A percentile compares a stretch with the other conserved stretches of the same genome.
phyloP scores from a whole-genome alignment of 2,113 vertebrate species.

The Hemiscyllium ocellatum region DNA sequence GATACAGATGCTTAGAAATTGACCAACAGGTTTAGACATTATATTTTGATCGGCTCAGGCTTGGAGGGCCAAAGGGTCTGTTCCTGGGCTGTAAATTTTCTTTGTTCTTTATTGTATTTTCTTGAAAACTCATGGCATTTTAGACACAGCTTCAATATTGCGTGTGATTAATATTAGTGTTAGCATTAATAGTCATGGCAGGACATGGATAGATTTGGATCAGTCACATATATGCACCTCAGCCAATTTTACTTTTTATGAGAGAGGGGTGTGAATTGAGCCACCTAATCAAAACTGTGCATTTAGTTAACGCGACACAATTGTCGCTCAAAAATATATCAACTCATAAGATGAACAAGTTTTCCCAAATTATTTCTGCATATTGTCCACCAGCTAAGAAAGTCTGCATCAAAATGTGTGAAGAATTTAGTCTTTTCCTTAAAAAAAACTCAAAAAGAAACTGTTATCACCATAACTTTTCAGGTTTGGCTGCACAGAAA shows the following conservation, averaged over 20 bases:
- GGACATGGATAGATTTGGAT: not conserved
- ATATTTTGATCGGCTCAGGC: too few species aligned
- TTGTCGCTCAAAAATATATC: not conserved
- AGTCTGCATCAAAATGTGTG: not conserved
- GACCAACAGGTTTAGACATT: too few species aligned
- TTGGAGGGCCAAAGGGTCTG: too few species aligned
- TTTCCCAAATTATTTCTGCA: not conserved
- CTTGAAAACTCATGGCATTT: slow-evolving; percentile 1
- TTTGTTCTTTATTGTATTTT: not conserved
- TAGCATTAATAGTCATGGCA: not conserved
- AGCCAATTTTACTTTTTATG: not conserved
- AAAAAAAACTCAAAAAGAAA: not conserved
- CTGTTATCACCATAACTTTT: not conserved
- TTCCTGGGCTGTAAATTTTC: too few species aligned
- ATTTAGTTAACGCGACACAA: not conserved
- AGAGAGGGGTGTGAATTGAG: not conserved
- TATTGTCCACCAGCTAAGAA: not conserved
- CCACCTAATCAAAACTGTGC: not conserved
- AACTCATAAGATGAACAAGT: not conserved
- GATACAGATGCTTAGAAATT: too few species aligned
- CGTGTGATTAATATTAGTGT: not conserved
- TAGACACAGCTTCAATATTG: not conserved
- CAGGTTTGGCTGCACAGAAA: not conserved
- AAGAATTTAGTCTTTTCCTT: not conserved
- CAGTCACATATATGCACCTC: not conserved